Conservation (phyloP, 64 coral and sea anemone species). For the Exaiptasia diaphana region DNA sequence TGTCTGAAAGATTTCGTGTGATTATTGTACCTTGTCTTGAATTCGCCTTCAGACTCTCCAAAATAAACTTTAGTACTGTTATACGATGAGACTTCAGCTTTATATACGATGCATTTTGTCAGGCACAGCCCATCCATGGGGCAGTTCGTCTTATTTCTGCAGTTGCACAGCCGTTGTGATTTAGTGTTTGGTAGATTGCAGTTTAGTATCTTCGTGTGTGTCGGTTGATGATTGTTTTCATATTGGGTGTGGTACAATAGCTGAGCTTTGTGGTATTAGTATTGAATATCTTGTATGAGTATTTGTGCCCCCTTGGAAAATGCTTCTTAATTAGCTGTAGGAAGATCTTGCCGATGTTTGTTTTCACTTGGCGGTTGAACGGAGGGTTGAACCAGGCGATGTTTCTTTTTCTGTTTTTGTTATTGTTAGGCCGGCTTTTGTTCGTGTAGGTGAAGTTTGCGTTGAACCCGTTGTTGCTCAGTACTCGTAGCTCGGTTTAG, state of each 20-base stretch:
- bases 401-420: not conserved
- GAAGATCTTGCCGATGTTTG: not conserved
- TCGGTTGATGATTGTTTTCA: not conserved
- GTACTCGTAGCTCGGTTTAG: not conserved
- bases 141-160: not conserved
- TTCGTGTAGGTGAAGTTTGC: not conserved
- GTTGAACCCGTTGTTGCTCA: not conserved
- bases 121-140: constrained; percentile 7
- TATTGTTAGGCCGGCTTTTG: not conserved
- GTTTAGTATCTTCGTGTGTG: not conserved
- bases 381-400: not conserved
- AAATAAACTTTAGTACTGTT: not conserved
- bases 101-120: not conserved
- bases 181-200: not conserved
- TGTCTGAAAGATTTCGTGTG: constrained; percentile 6
- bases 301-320: not conserved
- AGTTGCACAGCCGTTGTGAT: not conserved
- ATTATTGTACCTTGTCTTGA: constrained; percentile 4
- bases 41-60: not conserved
- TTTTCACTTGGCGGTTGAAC: not conserved
- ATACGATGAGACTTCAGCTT: not conserved
- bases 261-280: not conserved
- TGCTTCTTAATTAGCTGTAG: not conserved
- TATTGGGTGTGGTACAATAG: constrained; percentile 1
- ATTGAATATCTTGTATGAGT: constrained; percentile 3